A percentile compares a stretch with the other conserved stretches of the same genome.
phyloP scores from a whole-genome alignment of 2,797 vertebrate genomes.

The Lepidocolaptes lacrymiger region DNA sequence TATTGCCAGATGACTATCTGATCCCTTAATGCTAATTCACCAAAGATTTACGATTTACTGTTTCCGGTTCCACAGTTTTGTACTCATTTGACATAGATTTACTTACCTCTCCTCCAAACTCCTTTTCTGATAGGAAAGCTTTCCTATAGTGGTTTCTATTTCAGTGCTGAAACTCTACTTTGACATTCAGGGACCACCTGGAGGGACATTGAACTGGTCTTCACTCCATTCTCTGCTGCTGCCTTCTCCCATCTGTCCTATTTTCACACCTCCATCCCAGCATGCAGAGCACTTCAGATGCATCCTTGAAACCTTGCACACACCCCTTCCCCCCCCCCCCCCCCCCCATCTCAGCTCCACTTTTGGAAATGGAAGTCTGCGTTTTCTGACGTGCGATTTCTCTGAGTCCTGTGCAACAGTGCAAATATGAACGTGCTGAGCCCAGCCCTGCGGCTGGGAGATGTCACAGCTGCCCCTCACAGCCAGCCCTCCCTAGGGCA shows the following conservation, averaged over 20 bases:
- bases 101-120: background rate
- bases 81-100: background rate
- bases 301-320: background rate
- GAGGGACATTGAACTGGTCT: background rate
- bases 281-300: fast-evolving
- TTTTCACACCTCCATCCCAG: background rate
- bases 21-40: background rate
- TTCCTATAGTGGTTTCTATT: background rate
- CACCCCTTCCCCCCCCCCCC: background rate
- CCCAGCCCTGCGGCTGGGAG: background rate
- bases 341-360: fast-evolving
- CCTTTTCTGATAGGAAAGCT: background rate
- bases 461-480: background rate
- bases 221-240: background rate
- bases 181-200: background rate
- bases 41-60: background rate
- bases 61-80: background rate
- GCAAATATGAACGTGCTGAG: fast-evolving
- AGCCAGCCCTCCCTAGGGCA: background rate
- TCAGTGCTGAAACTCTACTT: background rate
- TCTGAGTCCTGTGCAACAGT: background rate
- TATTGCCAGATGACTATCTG: background rate
- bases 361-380: background rate
- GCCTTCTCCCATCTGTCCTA: background rate
- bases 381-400: fast-evolving